Evolutionary conservation across 2,797 vertebrate species (phyloP), one percentile per base, ranked within the genome.

Genomic region (Arrhamphus sclerolepis): DNA sequence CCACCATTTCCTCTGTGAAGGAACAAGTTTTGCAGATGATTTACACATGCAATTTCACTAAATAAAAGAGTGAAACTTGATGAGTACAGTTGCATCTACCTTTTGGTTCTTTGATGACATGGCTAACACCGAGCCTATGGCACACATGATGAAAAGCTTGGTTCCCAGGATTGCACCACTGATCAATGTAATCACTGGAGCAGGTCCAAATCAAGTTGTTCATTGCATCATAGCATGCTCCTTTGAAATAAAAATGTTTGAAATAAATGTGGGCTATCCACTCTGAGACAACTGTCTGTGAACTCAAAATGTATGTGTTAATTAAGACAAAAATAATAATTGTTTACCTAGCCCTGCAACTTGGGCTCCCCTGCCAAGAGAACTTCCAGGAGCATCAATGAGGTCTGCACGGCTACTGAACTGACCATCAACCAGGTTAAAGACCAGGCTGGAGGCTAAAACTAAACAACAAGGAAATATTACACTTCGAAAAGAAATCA

Each of bases 191-290:
- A 86, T 99, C 98, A 71, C 97, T 98, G 1, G 98, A 99, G 90
- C 96, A 98, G 0, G 97, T 99, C 98, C 98, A 99, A 51, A 98
- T 95, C 93, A 99, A 93, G 86, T 99, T 99, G 87, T 99, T 99
- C 84, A 96, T 90, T 3, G 96, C 94, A 83, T 99, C 98, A 0
- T 99, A 99, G 82, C 96, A 97, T 10, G 97, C 95, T 63, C 97
- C 98, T 99, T 61, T 5, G 55, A 60, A 44, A 14, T 29, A 44
- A 77, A 34, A 20, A 44, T 48, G 1, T 70, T 2, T 68, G 7
- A 28, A 52, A 46, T 14, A 52, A 56, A 71, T 21, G 47, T 67
- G 28, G 20, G 7, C 13, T 6, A 14, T 7, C 2, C 14, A 28
- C 24, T 50, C 21, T 55, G 9, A 42, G 21, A 38, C 5, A 14